These are phyloP conservation scores for Dendrocincla tyrannina DNA, from an alignment of 2,797 vertebrate genomes.

Conservation along the genomic window DNA sequence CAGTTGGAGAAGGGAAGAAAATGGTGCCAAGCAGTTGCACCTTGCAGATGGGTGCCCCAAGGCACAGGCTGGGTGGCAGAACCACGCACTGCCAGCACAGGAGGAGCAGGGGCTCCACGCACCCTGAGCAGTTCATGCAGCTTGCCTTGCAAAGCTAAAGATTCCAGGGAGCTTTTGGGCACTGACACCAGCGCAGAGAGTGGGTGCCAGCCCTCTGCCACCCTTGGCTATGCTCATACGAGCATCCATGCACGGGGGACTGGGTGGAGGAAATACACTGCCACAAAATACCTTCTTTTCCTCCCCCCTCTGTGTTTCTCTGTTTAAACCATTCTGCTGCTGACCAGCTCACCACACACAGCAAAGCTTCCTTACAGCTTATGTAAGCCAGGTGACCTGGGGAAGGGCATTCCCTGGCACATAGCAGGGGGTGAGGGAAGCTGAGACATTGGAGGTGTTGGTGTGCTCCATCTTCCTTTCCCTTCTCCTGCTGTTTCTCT, in stretches of 20 bases:
- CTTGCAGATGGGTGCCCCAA: neutral
- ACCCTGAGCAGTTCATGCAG: neutral
- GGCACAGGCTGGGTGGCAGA: neutral
- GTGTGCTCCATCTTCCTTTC: neutral
- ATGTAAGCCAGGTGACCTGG: neutral
- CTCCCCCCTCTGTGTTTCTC: neutral
- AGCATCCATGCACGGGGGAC: neutral
- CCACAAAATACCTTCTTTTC: neutral
- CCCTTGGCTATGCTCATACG: neutral
- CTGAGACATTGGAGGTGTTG: neutral
- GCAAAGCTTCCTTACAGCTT: neutral
- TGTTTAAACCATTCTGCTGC: neutral
- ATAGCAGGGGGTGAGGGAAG: neutral
- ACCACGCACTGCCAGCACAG: neutral
- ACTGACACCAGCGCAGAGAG: neutral
- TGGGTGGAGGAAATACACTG: neutral
- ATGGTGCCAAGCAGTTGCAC: neutral
- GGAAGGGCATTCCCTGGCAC: neutral
- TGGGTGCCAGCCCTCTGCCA: neutral
- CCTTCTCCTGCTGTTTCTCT: neutral
- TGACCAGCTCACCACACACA: neutral
- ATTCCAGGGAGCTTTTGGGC: neutral
- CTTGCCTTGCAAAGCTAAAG: neutral
- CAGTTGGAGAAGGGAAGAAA: neutral
- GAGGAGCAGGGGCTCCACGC: neutral